Evolutionary conservation across 2,797 vertebrate species (phyloP), one percentile per base, ranked within the genome.

Genomic region (Buphagus erythrorhynchus): DNA sequence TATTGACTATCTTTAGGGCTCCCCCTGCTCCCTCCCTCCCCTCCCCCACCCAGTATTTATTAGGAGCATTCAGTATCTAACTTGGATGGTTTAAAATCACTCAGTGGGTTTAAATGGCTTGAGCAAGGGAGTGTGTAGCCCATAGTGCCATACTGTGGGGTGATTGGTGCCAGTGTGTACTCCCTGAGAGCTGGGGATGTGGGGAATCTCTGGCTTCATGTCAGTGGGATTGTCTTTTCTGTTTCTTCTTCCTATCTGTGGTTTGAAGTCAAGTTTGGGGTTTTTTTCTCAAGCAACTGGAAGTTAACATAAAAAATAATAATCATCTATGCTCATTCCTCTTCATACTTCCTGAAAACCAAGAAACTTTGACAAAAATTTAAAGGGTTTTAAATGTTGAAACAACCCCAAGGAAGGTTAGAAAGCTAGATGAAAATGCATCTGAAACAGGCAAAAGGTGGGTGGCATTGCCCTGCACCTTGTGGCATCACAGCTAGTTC

Each of bases 101-200:
- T 6, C 4, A 7, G 6, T 43, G 17, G 18, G 8, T 54, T 36
- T 46, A 54, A 85, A 54, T 26, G 7, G 1, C n/a, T 10, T 16
- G 31, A 51, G 33, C 36, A 12, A 22, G 45, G 62, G 38, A 20
- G 17, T 2, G 2, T 17, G 16, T 55, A 15, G 33, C 28, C 43
- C 35, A 2, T 0, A 5, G 14, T 43, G 54, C n/a, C 3, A 4
- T 3, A 1, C 14, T 15, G 26, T 6, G 2, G 16, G 1, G 16
- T 17, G 46, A 11, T 4, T 1, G 6, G 38, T 33, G 57, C 52
- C 82, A 21, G 24, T 6, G 3, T 68, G 22, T 18, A 22, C 22
- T 40, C 26, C 55, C 48, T 33, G 26, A 43, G 35, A 42, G 19
- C 66, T 45, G 38, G 33, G 9, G 8, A 58, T 9, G 5, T 17